Evolutionary conservation across 2,113 vertebrate genomes (phyloP), one percentile per base, ranked within the genome.

Genomic region (Cololabis saira): DNA sequence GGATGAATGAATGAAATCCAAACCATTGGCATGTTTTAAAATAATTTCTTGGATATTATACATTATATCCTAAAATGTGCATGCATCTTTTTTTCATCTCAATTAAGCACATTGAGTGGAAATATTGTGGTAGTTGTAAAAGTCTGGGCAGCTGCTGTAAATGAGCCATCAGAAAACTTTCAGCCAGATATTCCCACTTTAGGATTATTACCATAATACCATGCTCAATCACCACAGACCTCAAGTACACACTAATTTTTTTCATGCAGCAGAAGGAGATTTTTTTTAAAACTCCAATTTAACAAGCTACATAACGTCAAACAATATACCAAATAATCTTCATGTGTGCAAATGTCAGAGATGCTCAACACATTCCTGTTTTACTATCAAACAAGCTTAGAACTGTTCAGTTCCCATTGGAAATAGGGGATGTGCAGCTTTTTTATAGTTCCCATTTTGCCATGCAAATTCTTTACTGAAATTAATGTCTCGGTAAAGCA

Each of bases 401-500:
- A 67, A 51, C 16, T 42, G 37, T 61, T 27, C 24, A n/a, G n/a
- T n/a, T 27, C 5, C 5, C 24, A 65, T 81, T 71, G 48, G 45
- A 78, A 79, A 71, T 40, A 21, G 72, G 71, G 61, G 73, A 64
- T 50, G 56, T 76, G 68, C 76, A 50, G 54, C 76, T 45, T 75
- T 79, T 87, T 82, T 74, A 80, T 84, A 75, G 71, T 83, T 61
- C 56, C 55, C 69, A 84, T 75, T 58, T 67, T 61, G 55, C 60
- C 60, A 72, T 72, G 76, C 76, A 84, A 78, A 88, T 83, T 42
- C 54, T 67, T 69, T 33, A 37, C 44, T 41, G 37, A 67, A 87
- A 70, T 43, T 77, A 77, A 78, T 78, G 68, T 81, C 71, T 82
- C 75, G 64, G 89, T 82, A 95, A 91, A 81, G 93, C 92, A 92